Evolutionary conservation across 2,888 invertebrate genomes (phyloP), one percentile per base, ranked within the genome.

Genomic region (Archips xylosteana): DNA sequence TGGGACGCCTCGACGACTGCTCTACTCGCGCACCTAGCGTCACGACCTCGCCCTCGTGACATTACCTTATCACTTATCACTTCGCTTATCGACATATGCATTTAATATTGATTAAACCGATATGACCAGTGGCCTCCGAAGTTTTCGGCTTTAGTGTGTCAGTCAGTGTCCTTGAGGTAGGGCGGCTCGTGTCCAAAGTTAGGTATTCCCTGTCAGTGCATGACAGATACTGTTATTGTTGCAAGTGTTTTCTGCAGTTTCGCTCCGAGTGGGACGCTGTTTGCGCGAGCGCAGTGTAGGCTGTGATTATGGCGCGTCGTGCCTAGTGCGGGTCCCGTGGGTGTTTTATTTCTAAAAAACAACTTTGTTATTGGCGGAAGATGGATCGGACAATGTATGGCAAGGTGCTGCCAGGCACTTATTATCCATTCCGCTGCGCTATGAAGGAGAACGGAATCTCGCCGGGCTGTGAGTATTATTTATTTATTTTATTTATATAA

Each of bases 331-430:
- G 90, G 83, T 83, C 81, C 82, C 82, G 93, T 92, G 92, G 91
- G 92, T 92, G 91, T 88, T 87, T 89, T 88, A 87, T 89, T 89
- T 87, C 86, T 86, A 85, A 87, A 87, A 90, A 86, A 86, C 88
- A 85, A 84, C 86, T 84, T 81, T 82, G 84, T 85, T 88, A 94
- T 92, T 92, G 89, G 88, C 82, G 83, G 86, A 89, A 83, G 83
- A 97, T 98, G 98, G 98, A 98, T 95, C 96, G 98, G 88, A 97
- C 97, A 89, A 98, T 97, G 97, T 98, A 98, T 89, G 98, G 98
- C 80, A 97, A 97, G 95, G 96, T 97, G 86, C 96, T 96, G 88
- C 97, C 97, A 70, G 97, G 97, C 84, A 97, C 97, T 87, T 96
- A 97, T 90, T 97, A 97, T 85, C 98, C 98, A 69, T 98, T 97